Base-by-base conservation (phyloP, 2,888 invertebrate genomes). In the Patella pellucida region DNA sequence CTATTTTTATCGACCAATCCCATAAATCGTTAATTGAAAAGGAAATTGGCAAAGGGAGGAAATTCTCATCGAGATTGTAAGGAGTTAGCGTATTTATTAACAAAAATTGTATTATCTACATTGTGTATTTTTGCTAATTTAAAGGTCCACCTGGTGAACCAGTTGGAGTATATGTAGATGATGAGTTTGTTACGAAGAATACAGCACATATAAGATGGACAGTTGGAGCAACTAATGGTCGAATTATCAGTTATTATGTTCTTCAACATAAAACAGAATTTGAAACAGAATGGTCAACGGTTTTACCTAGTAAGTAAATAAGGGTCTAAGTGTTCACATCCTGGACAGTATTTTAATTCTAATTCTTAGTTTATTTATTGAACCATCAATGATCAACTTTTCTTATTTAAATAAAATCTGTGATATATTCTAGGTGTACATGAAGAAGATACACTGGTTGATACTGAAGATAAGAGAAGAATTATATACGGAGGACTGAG, bases 141-240 rank as follows among this genome's bases (percentile, higher is more conserved):
- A 3, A 78, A 89, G 91, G 98, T 7, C 97, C 97, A 0, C 98
- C 98, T 0, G 97, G 97, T 11, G 95, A 97, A 2, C 96, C 97
- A 12, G 93, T 94, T 78, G 97, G 97, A 16, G 93, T 98, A 15
- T 95, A 95, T 88, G 95, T 96, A 0, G 92, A 95, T 56, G 94
- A 94, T 78, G 94, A 96, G 69, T 94, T 94, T 69, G 94, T 95
- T 84, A 94, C 94, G 31, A 94, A 95, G 3, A 0, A 93, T 96
- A 74, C 95, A 94, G 89, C 97, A 96, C 74, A 79, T 62, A 75
- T 82, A 41, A 83, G 71, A 62, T 87, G 87, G 87, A 84, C 82
- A 0, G 76, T 78, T 91, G 96, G 97, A 23, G 95, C 95, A 41
- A 93, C 94, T 16, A 96, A 97, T 90, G 97, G 97, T 0, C 94